Evolutionary conservation across 2,113 vertebrate species (phyloP).

Genomic region (Cebus imitator): DNA sequence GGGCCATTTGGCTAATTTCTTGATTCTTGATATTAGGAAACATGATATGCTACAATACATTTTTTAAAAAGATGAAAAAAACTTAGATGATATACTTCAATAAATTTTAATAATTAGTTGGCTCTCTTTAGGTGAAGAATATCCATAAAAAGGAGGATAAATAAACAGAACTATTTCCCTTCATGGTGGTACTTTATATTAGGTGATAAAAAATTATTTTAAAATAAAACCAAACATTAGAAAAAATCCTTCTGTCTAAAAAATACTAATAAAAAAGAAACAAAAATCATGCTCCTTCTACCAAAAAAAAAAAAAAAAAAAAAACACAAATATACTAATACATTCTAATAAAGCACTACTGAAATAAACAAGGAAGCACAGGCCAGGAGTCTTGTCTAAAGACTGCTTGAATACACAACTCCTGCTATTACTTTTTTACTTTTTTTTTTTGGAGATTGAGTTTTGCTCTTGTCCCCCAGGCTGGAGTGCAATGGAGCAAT

Average conservation of each 20-base stretch:
- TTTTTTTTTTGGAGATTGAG: neutral
- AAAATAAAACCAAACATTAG: constrained; percentile 7
- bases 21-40: constrained; percentile 6
- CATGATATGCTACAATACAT: neutral
- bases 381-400: neutral
- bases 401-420: neutral
- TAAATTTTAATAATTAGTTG: neutral
- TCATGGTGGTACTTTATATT: neutral
- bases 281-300: neutral
- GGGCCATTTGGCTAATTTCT: neutral
- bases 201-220: neutral
- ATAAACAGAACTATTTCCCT: neutral
- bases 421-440: neutral
- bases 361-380: neutral
- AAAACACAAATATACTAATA: neutral
- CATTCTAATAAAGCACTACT: neutral
- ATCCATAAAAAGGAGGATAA: neutral
- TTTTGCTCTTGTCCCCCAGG: too few relatives aligned
- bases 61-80: neutral
- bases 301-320: neutral
- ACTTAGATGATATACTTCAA: neutral
- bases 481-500: too few relatives aligned
- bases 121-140: neutral
- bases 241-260: neutral
- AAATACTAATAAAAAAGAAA: neutral